phyloP scores from a whole-genome alignment of 2,113 vertebrate genomes.

The Leptosomus discolor region DNA sequence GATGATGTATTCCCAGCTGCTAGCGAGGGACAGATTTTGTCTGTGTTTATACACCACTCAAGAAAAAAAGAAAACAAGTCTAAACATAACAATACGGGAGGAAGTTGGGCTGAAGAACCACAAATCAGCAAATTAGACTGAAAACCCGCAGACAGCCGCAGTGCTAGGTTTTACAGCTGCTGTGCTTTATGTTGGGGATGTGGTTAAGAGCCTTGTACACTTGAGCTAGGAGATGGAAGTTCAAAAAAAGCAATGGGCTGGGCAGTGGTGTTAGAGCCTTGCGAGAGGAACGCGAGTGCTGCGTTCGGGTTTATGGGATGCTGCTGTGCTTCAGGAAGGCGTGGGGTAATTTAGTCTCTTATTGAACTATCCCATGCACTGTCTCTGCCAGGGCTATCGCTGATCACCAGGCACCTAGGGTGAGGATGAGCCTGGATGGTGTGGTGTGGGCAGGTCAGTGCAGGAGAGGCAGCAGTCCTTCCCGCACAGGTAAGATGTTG shows the following conservation, averaged over 20 bases:
- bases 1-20: not conserved
- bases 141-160: not conserved
- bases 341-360: no score
- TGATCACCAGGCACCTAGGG: not conserved
- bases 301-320: rapidly evolving
- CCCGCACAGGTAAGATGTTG: not conserved
- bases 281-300: rapidly evolving
- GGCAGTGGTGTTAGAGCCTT: not conserved
- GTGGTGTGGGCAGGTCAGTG: not conserved
- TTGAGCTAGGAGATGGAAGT: not conserved
- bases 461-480: not conserved
- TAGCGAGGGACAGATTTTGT: not conserved
- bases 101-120: not conserved
- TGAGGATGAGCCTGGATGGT: not conserved
- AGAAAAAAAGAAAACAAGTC: not conserved
- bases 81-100: not conserved
- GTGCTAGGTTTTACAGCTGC: not conserved
- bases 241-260: not conserved
- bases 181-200: rapidly evolving
- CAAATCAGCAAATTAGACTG: not conserved
- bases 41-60: not conserved
- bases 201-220: not conserved
- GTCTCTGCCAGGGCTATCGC: not conserved
- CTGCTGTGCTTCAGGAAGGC: not conserved
- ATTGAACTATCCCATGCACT: rapidly evolving